A percentile compares a stretch with the other conserved stretches of the same genome.
Evolutionary conservation across 2,113 vertebrate species (phyloP).

Genomic region (Typhlomys cinereus): DNA sequence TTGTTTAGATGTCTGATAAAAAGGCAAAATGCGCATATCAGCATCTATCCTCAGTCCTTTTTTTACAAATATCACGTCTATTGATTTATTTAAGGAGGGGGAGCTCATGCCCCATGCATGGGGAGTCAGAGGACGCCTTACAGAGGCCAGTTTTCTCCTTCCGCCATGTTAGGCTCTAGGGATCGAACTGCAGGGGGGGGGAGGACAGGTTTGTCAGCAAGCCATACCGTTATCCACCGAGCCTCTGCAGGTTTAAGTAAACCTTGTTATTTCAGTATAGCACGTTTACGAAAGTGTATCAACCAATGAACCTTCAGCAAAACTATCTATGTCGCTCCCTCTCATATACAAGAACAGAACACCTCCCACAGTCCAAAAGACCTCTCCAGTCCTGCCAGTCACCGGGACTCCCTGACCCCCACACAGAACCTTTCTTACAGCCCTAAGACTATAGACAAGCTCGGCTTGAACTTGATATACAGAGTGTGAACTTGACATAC

Average conservation of each 20-base stretch:
- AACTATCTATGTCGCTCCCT: background rate
- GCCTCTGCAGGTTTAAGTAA: background rate
- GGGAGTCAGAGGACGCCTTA: no score
- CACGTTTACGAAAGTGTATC: background rate
- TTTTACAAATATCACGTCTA: no score
- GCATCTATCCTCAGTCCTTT: background rate
- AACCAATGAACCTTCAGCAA: background rate
- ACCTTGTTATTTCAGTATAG: background rate
- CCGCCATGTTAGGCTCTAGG: no score
- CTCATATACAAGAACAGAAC: background rate
- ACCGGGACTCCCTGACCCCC: background rate
- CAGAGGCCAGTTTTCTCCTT: no score
- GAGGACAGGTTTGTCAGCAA: no score
- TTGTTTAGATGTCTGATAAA: background rate
- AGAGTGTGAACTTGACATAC: background rate
- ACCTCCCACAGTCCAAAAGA: background rate
- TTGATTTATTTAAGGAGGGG: no score
- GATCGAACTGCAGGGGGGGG: no score
- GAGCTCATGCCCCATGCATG: no score
- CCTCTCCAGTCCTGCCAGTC: background rate
- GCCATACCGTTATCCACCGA: no score
- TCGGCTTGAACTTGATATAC: background rate
- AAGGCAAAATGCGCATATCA: background rate
- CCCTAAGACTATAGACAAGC: background rate
- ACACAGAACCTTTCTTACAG: conserved; percentile 14